Conservation (phyloP, 2,888 invertebrate genomes). For the Gastrophysa polygoni region DNA sequence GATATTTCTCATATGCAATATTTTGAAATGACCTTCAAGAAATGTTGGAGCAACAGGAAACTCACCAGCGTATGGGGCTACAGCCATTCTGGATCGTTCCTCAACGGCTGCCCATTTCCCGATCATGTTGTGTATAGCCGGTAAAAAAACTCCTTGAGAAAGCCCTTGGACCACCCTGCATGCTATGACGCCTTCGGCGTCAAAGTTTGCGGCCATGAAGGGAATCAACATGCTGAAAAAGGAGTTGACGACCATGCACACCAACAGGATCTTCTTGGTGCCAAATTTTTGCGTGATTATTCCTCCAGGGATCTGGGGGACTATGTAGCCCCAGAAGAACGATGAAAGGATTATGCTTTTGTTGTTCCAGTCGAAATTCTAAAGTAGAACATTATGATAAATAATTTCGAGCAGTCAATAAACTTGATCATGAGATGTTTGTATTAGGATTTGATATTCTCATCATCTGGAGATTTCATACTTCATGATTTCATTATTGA, state of each 20-base stretch:
- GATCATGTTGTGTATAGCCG: constrained; percentile 72
- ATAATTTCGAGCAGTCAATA: neutral
- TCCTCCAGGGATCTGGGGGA: constrained; percentile 75
- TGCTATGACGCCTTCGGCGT: constrained; percentile 67
- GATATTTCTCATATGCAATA: too few species aligned
- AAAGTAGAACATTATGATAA: constrained; percentile 46
- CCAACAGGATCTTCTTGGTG: constrained; percentile 68
- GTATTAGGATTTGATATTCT: too few species aligned
- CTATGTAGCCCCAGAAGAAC: constrained; percentile 80
- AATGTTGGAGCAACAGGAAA: too few species aligned
- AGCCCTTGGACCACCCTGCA: constrained; percentile 76
- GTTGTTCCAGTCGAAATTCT: constrained; percentile 37
- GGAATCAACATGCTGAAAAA: constrained; percentile 72
- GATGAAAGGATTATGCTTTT: constrained; percentile 69
- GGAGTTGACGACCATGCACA: constrained; percentile 65
- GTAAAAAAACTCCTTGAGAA: constrained; percentile 74
- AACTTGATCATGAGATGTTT: neutral
- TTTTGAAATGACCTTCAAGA: too few species aligned
- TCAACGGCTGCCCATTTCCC: constrained; percentile 76
- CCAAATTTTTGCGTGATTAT: constrained; percentile 64
- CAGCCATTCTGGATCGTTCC: constrained; percentile 74
- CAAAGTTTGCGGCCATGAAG: constrained; percentile 67
- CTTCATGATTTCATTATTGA: too few species aligned
- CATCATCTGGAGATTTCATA: too few species aligned
- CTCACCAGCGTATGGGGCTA: constrained; percentile 67